Conservation (phyloP, 1,140 invertebrate species). For the Drosophila prosaltans region DNA sequence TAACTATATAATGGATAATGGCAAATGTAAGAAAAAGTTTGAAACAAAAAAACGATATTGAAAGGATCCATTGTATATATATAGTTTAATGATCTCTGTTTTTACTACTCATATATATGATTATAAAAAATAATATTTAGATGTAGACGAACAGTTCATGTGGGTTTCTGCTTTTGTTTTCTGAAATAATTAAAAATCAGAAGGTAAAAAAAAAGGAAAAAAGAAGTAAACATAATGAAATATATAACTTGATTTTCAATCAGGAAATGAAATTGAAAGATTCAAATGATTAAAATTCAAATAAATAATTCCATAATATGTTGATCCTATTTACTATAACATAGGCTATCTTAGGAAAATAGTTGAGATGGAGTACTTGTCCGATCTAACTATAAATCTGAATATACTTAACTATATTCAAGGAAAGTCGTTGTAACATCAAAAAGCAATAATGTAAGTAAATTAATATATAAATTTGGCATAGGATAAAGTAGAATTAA, state of each 20-base stretch:
- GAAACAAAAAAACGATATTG: background rate
- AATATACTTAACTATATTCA: too few relatives aligned
- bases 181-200: slow-evolving; percentile 21
- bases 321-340: too few relatives aligned
- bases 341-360: too few relatives aligned
- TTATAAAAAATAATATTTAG: slow-evolving; percentile 3
- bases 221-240: background rate
- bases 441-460: too few relatives aligned
- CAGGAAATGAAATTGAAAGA: background rate
- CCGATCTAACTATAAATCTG: too few relatives aligned
- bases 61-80: slow-evolving; percentile 4
- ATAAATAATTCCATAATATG: too few relatives aligned
- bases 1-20: background rate
- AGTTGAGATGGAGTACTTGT: too few relatives aligned
- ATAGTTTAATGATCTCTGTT: slow-evolving; percentile 11
- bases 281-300: too few relatives aligned
- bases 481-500: too few relatives aligned
- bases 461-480: too few relatives aligned
- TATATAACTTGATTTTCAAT: background rate
- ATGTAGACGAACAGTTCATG: slow-evolving; percentile 21
- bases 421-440: too few relatives aligned
- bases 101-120: slow-evolving; percentile 8
- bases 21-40: background rate
- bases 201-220: slow-evolving; percentile 5
- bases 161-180: slow-evolving; percentile 20